phyloP scores from a whole-genome alignment of 2,113 vertebrate species.

The Peromyscus californicus region DNA sequence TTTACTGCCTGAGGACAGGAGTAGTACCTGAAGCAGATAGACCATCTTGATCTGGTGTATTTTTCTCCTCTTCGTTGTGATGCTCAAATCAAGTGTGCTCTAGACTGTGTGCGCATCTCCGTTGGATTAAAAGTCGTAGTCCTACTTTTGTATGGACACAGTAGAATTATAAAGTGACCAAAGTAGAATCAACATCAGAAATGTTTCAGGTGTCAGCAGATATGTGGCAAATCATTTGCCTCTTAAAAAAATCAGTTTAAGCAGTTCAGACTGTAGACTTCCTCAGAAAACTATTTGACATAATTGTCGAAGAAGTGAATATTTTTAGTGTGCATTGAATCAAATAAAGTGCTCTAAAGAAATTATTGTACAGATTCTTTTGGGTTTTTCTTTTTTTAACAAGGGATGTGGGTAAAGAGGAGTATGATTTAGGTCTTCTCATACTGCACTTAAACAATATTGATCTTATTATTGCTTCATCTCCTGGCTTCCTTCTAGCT shows the following conservation, averaged over 20 bases:
- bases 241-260: conserved; percentile 63
- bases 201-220: conserved; percentile 68
- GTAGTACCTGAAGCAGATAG: conserved; percentile 59
- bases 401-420: conserved; percentile 26
- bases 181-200: conserved; percentile 61
- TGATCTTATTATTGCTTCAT: conserved; percentile 66
- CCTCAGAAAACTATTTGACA: conserved; percentile 73
- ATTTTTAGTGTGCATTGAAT: conserved; percentile 81
- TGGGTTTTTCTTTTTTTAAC: conserved; percentile 71
- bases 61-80: conserved; percentile 76
- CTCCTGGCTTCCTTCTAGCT: conserved; percentile 46
- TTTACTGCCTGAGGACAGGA: conserved; percentile 46
- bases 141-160: conserved; percentile 64
- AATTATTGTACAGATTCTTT: conserved; percentile 80
- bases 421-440: conserved; percentile 54
- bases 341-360: conserved; percentile 83
- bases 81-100: conserved; percentile 56
- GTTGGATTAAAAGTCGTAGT: conserved; percentile 60
- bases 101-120: conserved; percentile 72
- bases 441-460: conserved; percentile 25
- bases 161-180: conserved; percentile 78
- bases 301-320: conserved; percentile 81
- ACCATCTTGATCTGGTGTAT: conserved; percentile 60
- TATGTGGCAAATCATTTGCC: conserved; percentile 75
- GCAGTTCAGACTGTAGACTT: conserved; percentile 72